These are phyloP conservation scores for Drosophila sucinea DNA, from an alignment of 1,140 invertebrate species.

Conservation along the genomic window DNA sequence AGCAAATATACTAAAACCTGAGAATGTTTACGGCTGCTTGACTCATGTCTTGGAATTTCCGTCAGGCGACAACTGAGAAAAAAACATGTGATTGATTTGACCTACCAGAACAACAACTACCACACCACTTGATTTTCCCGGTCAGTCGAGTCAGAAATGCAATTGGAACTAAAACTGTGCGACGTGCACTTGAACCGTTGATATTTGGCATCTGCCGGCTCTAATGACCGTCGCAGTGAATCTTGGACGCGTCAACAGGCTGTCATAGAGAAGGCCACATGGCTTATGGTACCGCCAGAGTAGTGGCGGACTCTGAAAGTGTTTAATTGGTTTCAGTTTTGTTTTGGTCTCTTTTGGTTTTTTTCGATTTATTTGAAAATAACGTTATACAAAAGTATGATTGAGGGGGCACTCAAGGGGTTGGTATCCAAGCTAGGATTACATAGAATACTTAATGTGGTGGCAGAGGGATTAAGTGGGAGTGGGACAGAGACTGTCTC, in stretches of 20 bases:
- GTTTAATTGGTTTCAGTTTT: slow-evolving; percentile 52
- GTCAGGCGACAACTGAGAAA: slow-evolving; percentile 38
- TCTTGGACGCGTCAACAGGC: slow-evolving; percentile 48
- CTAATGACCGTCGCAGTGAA: slow-evolving; percentile 50
- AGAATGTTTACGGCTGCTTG: slow-evolving; percentile 60
- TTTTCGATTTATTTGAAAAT: slow-evolving; percentile 51
- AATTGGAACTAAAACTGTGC: slow-evolving; percentile 18
- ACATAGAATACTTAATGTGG: slow-evolving; percentile 38
- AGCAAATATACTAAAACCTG: slow-evolving; percentile 28
- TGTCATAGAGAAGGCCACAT: slow-evolving; percentile 62
- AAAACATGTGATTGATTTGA: slow-evolving; percentile 55
- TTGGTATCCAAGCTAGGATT: slow-evolving; percentile 3
- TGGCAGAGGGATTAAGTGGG: slow-evolving; percentile 19
- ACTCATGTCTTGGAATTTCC: slow-evolving; percentile 59
- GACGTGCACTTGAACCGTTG: slow-evolving; percentile 70
- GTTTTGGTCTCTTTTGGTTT: slow-evolving; percentile 41
- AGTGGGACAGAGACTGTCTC: background rate
- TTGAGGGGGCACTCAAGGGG: slow-evolving; percentile 12
- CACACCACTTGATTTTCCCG: slow-evolving; percentile 22
- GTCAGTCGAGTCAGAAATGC: slow-evolving; percentile 13
- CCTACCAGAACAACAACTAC: slow-evolving; percentile 42
- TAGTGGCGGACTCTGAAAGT: slow-evolving; percentile 47
- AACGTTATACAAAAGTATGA: slow-evolving; percentile 40
- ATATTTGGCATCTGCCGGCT: slow-evolving; percentile 58
- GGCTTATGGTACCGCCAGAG: background rate